Conservation (phyloP, 1,140 invertebrate species). For the Lerema accius region DNA sequence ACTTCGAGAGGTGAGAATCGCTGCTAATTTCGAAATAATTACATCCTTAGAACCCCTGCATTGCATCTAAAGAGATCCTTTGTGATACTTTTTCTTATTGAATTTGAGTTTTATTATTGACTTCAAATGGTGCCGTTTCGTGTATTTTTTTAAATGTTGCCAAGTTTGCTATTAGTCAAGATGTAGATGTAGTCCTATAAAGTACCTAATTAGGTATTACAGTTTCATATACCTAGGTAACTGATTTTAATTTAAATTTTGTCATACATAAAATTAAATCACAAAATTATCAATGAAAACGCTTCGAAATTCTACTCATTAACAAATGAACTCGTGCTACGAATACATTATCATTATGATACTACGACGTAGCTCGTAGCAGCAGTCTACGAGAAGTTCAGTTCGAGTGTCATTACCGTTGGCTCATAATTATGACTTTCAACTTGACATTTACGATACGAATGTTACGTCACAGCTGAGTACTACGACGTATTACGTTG, state of each 20-base stretch:
- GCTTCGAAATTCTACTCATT: too few relatives aligned
- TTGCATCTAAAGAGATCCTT: neutral
- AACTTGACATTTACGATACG: constrained; percentile 4
- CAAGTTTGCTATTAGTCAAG: too few relatives aligned
- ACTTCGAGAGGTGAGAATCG: constrained; percentile 32
- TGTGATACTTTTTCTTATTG: neutral
- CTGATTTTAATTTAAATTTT: too few relatives aligned
- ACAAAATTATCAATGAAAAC: too few relatives aligned
- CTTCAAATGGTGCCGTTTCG: too few relatives aligned
- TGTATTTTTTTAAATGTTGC: too few relatives aligned
- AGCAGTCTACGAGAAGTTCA: neutral
- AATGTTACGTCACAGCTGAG: constrained; percentile 58
- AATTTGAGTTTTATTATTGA: constrained; percentile 9
- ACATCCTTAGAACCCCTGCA: neutral
- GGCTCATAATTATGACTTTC: neutral
- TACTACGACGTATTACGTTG: neutral
- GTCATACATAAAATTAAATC: too few relatives aligned
- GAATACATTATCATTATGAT: neutral
- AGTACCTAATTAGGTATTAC: too few relatives aligned
- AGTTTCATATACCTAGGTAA: too few relatives aligned
- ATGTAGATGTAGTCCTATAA: too few relatives aligned
- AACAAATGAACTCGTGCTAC: neutral
- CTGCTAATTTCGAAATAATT: constrained; percentile 27
- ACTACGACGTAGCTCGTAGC: constrained; percentile 4
- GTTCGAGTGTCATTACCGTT: neutral